Conservation (phyloP, 1,140 invertebrate genomes). For the Lerema accius region DNA sequence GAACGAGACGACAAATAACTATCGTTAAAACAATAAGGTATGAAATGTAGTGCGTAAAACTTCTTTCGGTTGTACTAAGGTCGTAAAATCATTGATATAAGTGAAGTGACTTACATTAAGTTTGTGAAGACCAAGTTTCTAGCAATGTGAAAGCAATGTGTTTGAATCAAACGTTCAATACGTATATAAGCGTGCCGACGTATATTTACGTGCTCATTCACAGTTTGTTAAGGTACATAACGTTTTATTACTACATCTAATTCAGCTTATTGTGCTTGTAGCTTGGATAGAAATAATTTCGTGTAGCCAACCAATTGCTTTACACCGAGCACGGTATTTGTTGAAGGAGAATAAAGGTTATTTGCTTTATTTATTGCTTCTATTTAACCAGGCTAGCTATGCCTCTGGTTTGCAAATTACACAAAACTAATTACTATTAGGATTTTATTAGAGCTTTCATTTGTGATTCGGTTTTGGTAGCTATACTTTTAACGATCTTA, state of each 20-base stretch:
- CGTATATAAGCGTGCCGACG: slow-evolving; percentile 23
- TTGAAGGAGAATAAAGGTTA: slow-evolving; percentile 1
- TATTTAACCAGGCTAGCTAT: no score
- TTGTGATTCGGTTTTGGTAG: no score
- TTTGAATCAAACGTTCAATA: slow-evolving; percentile 23
- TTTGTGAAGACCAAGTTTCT: no score
- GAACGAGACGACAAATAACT: no score
- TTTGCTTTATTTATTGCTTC: neutral
- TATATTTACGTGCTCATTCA: slow-evolving; percentile 24
- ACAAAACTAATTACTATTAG: neutral
- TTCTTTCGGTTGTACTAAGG: no score
- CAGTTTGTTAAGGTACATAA: slow-evolving; percentile 23
- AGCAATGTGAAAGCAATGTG: slow-evolving; percentile 21
- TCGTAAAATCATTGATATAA: no score
- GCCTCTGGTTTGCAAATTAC: neutral
- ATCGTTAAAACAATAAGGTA: no score
- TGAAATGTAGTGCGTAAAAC: no score
- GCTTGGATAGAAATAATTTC: neutral
- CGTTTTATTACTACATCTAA: slow-evolving; percentile 2
- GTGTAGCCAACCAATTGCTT: neutral
- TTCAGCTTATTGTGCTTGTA: neutral
- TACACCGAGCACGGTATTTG: neutral
- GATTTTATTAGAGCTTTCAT: no score
- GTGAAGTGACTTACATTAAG: no score
- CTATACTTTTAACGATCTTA: no score